phyloP scores from a whole-genome alignment of 2,797 vertebrate genomes.

The Clarias laeviceps region DNA sequence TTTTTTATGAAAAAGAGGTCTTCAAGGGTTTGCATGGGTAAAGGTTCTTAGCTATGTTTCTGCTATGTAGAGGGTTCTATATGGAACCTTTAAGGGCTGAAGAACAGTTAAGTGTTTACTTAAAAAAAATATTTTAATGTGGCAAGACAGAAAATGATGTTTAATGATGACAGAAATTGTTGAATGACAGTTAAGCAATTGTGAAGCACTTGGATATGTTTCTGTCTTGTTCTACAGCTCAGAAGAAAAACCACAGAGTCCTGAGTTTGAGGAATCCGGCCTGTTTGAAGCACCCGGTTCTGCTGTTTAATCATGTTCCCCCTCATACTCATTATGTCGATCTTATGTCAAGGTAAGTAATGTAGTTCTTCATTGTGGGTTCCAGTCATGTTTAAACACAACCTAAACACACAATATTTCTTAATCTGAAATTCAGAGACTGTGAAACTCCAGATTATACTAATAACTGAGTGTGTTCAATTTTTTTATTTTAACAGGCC shows the following conservation, averaged over 20 bases:
- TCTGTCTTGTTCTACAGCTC: slow-evolving; percentile 5
- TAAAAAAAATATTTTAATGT: not conserved
- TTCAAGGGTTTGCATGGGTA: not conserved
- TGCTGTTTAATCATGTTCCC: slow-evolving; percentile 39
- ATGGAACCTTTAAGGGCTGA: too few species aligned
- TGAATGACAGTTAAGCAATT: not conserved
- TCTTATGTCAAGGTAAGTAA: slow-evolving; percentile 51
- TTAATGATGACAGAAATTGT: too few species aligned
- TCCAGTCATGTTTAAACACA: not conserved
- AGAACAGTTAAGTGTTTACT: not conserved
- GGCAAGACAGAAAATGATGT: too few species aligned
- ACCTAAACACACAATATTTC: not conserved
- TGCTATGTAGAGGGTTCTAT: not conserved
- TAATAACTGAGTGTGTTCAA: not conserved
- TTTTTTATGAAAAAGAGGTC: not conserved
- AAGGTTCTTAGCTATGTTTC: not conserved
- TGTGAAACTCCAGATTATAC: not conserved
- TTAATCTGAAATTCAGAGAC: not conserved
- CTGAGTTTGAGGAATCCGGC: not conserved
- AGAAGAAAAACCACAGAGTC: not conserved
- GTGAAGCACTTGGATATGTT: not conserved
- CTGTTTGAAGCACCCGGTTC: not conserved
- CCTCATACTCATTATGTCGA: slow-evolving; percentile 27
- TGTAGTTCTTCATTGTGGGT: not conserved
- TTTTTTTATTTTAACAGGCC: slow-evolving; percentile 15